Percentiles rank a stretch among this genome's conserved stretches.
These are phyloP conservation scores for Spilogale gracilis DNA, from an alignment of 2,113 vertebrate species.

Conservation along the genomic window DNA sequence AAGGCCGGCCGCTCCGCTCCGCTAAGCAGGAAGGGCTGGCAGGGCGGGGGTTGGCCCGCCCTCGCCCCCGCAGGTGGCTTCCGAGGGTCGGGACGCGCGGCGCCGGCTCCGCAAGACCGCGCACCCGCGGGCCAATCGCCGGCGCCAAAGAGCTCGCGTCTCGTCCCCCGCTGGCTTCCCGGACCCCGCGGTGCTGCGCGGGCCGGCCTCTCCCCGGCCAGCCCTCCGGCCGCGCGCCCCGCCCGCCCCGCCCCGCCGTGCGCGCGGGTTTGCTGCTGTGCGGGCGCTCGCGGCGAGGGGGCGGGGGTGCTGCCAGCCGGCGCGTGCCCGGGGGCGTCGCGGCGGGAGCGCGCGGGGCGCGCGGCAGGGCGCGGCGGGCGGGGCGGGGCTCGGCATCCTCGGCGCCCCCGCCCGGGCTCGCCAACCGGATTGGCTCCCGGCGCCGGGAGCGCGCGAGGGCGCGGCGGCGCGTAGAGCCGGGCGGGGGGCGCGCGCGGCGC, in stretches of 20 bases:
- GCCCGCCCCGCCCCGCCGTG: background rate
- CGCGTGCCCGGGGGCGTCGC: constrained; percentile 50
- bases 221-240: background rate
- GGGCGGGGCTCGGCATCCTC: constrained; percentile 43
- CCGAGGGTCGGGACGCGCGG: background rate
- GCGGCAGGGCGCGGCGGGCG: background rate
- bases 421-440: constrained; percentile 72
- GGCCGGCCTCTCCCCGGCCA: background rate
- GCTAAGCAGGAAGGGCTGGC: background rate
- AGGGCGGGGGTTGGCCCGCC: background rate
- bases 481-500: constrained; percentile 61
- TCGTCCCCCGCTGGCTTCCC: background rate
- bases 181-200: background rate
- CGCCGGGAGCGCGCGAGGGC: constrained; percentile 73
- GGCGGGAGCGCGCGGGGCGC: constrained; percentile 36
- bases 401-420: constrained; percentile 6
- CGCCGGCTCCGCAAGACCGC: background rate
- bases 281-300: background rate
- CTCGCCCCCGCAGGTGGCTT: background rate
- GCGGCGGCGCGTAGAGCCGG: constrained; percentile 59
- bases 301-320: background rate
- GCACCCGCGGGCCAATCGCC: background rate
- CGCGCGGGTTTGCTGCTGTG: constrained; percentile 22
- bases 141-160: background rate
- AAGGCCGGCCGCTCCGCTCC: background rate